A percentile compares a stretch with the other conserved stretches of the same genome.
phyloP scores from a whole-genome alignment of 2,888 invertebrate genomes.

The Hipparchia sbordonii region DNA sequence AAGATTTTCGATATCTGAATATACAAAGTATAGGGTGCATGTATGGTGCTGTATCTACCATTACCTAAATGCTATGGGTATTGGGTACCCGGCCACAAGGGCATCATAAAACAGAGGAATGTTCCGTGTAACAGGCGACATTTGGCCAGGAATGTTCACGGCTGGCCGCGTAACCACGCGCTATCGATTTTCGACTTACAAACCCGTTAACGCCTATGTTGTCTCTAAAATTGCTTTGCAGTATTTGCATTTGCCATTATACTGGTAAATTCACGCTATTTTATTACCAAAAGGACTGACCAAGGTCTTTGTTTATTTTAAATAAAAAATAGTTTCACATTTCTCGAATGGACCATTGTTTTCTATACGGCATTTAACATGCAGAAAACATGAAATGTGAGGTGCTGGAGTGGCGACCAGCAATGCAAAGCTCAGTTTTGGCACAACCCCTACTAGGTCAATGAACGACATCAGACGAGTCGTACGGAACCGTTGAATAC shows the following conservation, averaged over 20 bases:
- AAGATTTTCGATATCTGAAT: too few species aligned
- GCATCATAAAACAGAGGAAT: constrained; percentile 21
- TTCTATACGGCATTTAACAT: not conserved
- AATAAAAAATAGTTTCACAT: not conserved
- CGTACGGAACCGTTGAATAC: too few species aligned
- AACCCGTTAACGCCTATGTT: constrained; percentile 20
- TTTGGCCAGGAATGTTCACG: constrained; percentile 25
- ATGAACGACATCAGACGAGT: too few species aligned
- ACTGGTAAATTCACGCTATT: not conserved
- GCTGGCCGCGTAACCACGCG: constrained; percentile 15
- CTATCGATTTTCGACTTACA: constrained; percentile 30
- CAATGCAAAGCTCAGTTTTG: too few species aligned
- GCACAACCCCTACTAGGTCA: too few species aligned
- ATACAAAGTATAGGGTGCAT: not conserved
- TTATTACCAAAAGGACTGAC: not conserved
- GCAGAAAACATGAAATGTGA: too few species aligned
- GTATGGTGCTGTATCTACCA: not conserved
- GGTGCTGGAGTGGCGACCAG: too few species aligned
- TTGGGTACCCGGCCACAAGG: not conserved
- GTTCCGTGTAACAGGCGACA: constrained; percentile 13
- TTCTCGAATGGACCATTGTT: not conserved
- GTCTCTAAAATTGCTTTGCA: constrained; percentile 19
- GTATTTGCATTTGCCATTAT: not conserved
- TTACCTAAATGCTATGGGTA: constrained; percentile 1
- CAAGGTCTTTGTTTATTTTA: not conserved